Base-by-base conservation (phyloP, 1,140 invertebrate genomes). In the Drosophila rufa region DNA sequence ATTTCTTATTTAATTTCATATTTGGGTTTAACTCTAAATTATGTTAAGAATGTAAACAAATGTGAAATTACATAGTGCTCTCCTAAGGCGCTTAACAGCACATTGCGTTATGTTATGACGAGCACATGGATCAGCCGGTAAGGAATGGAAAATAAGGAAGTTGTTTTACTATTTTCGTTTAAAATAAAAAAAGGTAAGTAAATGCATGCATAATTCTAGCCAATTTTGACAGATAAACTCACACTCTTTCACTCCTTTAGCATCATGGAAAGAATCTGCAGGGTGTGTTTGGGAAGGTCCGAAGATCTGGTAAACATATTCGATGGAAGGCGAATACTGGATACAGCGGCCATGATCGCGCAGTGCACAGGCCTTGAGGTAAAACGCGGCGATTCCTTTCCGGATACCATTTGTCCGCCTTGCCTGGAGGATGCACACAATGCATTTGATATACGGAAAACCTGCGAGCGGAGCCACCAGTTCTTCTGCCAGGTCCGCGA, bases 401-500 rank as follows among this genome's bases (percentile, higher is more conserved):
- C 61, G 4, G 6, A 45, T 15, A 59, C 25, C 9, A 65, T 65
- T 30, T 65, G 61, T 11, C 38, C 14, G 0, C 6, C 14, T 9
- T 65, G 61, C 27, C 19, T 59, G 3, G 11, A 33, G 15, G 40
- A 65, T 22, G 53, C 38, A 2, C 8, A 43, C 2, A 65, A 22
- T 65, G 61, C 61, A 1, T 65, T 33, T 1, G 3, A 17, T 0
- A 22, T 65, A 19, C 14, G 55, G 2, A 25, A 59, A 4, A 58
- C 25, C 8, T 33, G 25, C 8, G 17, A 43, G 25, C 15, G 55
- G 15, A 65, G 61, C 27, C 38, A 65, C 19, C 51, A 65, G 61
- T 60, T 66, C 15, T 66, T 66, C 4, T 60, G 50, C 15, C 55
- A 66, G 0, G 62, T 45, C 2, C 53, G 42, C 0, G 42, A 66